phyloP scores from a whole-genome alignment of 2,113 vertebrate species.

The Aegotheles bennettii region DNA sequence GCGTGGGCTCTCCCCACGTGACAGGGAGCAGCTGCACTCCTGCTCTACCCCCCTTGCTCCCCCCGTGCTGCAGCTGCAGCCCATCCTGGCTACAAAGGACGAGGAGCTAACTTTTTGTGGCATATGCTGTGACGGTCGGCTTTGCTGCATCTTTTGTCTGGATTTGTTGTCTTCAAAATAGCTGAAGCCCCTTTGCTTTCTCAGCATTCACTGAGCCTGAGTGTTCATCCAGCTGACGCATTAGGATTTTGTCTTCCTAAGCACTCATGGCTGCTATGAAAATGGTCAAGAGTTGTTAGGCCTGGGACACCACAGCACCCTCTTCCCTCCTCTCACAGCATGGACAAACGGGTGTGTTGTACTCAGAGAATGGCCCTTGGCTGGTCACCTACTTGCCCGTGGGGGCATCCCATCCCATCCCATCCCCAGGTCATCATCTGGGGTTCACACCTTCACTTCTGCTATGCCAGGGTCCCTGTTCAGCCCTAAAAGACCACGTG shows the following conservation, averaged over 20 bases:
- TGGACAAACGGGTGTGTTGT: neutral
- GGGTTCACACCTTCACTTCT: neutral
- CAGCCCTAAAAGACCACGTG: rapidly evolving
- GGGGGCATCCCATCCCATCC: neutral
- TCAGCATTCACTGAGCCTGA: neutral
- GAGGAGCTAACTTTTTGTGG: conserved; percentile 35
- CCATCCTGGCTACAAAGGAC: conserved; percentile 45
- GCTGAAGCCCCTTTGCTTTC: conserved; percentile 10
- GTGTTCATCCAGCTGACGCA: neutral
- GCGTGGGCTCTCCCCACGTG: conserved; percentile 22
- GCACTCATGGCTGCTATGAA: neutral
- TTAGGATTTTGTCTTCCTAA: neutral
- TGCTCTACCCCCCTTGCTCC: neutral
- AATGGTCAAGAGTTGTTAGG: neutral
- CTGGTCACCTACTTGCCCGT: neutral
- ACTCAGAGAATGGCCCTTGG: neutral
- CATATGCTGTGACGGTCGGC: conserved; percentile 30
- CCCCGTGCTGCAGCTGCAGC: conserved; percentile 47
- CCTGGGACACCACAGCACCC: neutral
- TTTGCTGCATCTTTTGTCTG: conserved; percentile 51
- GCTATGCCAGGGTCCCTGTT: neutral
- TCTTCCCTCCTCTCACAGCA: neutral
- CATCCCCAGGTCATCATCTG: neutral
- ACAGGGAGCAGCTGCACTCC: conserved; percentile 49
- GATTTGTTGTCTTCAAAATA: neutral